Conservation (phyloP, 1,140 invertebrate genomes). For the Eumaeus atala region DNA sequence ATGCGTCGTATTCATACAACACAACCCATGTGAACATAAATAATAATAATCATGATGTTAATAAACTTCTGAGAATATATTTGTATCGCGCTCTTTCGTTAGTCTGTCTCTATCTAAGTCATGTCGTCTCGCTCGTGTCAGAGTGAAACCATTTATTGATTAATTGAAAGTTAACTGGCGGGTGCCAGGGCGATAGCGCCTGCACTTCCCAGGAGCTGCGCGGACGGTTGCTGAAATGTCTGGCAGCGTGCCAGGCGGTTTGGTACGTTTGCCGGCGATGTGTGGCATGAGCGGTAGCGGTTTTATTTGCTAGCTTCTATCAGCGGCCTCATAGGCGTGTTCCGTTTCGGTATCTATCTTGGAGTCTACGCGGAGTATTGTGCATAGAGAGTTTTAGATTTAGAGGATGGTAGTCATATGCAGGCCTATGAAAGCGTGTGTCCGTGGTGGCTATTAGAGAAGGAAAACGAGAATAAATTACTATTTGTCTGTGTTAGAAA, state of each 20-base stretch:
- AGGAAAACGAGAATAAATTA: too few relatives aligned
- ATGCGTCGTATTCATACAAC: too few relatives aligned
- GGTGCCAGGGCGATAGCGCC: background rate
- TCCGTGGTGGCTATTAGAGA: too few relatives aligned
- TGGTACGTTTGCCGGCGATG: background rate
- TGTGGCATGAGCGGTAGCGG: background rate
- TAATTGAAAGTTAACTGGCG: too few relatives aligned
- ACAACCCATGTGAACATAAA: too few relatives aligned
- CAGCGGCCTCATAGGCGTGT: background rate
- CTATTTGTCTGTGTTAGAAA: too few relatives aligned
- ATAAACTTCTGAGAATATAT: too few relatives aligned
- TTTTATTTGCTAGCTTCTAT: background rate
- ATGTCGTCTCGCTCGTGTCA: background rate
- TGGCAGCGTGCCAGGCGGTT: constrained; percentile 1
- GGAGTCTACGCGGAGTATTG: background rate
- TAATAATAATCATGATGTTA: too few relatives aligned
- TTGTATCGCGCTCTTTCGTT: background rate
- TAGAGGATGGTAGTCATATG: too few relatives aligned
- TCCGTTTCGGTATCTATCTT: background rate
- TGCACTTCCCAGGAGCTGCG: constrained; percentile 5
- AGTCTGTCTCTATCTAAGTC: background rate
- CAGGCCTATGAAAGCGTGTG: too few relatives aligned
- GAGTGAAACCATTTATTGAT: too few relatives aligned
- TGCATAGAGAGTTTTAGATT: too few relatives aligned
- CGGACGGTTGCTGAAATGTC: background rate